Evolutionary conservation across 2,113 vertebrate genomes (phyloP), one percentile per base, ranked within the genome.

Genomic region (Proteles cristata): DNA sequence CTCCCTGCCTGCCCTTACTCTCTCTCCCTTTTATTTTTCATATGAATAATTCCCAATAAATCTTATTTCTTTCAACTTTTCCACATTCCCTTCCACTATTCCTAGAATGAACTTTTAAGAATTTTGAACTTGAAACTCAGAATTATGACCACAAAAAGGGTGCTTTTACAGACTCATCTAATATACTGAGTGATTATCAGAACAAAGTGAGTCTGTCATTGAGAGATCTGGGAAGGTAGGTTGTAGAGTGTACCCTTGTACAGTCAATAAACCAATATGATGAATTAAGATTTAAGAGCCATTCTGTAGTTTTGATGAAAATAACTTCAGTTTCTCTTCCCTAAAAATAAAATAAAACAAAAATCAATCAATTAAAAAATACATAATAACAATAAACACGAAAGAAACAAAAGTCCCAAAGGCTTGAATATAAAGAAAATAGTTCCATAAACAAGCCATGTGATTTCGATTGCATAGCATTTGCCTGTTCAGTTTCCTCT

Each of bases 51-150:
- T 43, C 16, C 6, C 2, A 33, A 6, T 11, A 80, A 55, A 26
- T 31, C 11, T 90, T 43, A 69, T 83, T 71, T 50, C 45, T 93
- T 91, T 45, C 21, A 68, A 26, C 2, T 77, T 21, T 76, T 45
- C 93, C 50, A 35, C 86, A 7, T 76, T 74, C 39, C 17, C 61
- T 69, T 16, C 66, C 6, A 28, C 55, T 55, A 3, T 61, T 85
- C 5, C 55, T 93, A 88, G 86, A 90, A 87, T 83, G 71, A 88
- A 12, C 10, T 80, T 61, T 11, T 28, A 74, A 84, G 69, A 79
- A 61, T 11, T 66, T 79, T 71, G 76, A 88, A n/a, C 53, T 66
- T 96, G n/a, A 96, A 80, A 91, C 39, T 88, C 31, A 91, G 63
- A 95, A 74, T 68, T 66, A 66, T 74, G 23, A 88, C 15, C 5